Percentiles rank a stretch among this genome's conserved stretches.
These are phyloP conservation scores for Pinctada fucata DNA, from an alignment of 2,888 invertebrate genomes.

Conservation along the genomic window DNA sequence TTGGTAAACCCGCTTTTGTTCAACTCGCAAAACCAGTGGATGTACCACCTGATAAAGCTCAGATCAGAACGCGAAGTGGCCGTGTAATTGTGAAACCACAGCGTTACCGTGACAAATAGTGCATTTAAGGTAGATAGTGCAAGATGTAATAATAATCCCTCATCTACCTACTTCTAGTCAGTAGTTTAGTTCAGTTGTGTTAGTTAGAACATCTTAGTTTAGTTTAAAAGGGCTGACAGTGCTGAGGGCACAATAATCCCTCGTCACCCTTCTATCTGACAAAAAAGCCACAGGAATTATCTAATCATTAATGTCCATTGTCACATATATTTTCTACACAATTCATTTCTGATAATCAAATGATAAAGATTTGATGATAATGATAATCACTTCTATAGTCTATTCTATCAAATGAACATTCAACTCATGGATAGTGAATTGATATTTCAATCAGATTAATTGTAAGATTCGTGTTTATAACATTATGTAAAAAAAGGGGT, in stretches of 20 bases:
- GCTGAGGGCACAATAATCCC: slow-evolving; percentile 15
- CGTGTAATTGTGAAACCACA: neutral
- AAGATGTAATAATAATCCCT: too few species aligned
- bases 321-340: neutral
- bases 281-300: neutral
- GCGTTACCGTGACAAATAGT: neutral
- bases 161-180: too few species aligned
- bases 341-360: too few species aligned
- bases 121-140: slow-evolving; percentile 1
- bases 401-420: too few species aligned
- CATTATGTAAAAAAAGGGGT: too few species aligned
- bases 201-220: too few species aligned
- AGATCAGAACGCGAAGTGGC: neutral
- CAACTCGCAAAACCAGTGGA: neutral
- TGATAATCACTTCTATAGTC: too few species aligned
- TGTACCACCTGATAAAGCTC: neutral
- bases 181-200: too few species aligned
- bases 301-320: neutral
- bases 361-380: too few species aligned
- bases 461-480: too few species aligned
- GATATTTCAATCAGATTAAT: too few species aligned
- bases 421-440: too few species aligned
- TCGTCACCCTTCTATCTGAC: slow-evolving; percentile 10
- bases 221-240: neutral
- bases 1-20: neutral